Base-by-base conservation (phyloP, 1,140 invertebrate species). In the Panagrolaimus sp. region DNA sequence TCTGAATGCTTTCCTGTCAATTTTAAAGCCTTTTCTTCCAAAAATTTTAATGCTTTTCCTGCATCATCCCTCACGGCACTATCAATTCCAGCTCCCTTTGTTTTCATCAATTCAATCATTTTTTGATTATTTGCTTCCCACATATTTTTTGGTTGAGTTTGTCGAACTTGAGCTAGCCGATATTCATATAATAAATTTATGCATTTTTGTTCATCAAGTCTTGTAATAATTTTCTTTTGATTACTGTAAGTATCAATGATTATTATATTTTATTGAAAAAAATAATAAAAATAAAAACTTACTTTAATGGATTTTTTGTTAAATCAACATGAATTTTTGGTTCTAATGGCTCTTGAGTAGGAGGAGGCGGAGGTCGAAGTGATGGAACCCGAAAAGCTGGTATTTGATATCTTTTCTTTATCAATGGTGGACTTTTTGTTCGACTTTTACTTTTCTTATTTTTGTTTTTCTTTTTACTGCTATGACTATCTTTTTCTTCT, bases 51-150 rank as follows among this genome's bases (percentile, higher is more conserved):
- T 9, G 51, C 51, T 25, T 57, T 57, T 20, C 51, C 27, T 4
- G 51, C 51, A 57, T 57, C 51, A 1, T 57, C 27, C 20, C 51
- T 20, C 14, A 57, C 27, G 4, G 20, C 27, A 27, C 51, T 57
- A 57, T 57, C 51, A 27, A 57, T 57, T 57, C 51, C 51, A 27
- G 51, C 51, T 25, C 51, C 51, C n/a, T 57, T 57, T 13, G 51
- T 57, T 27, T 57, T 57, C 51, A 57, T 57, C 51, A 57, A 23
- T 25, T 57, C 51, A 27, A 57, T 27, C 51, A 57, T 9, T 5
- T 57, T 57, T 57, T 57, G 20, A 57, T 57, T 57, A 27, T 57
- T 57, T 27, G 20, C 27, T 20, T 57, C 51, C 51, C 51, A 57
- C 51, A 57, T 57, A 11, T 57, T 57, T 57, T 20, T 20, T 23